Percentiles rank a stretch among this genome's conserved stretches.
Evolutionary conservation across 2,888 invertebrate species (phyloP).

Genomic region (Antheraea yamamai): DNA sequence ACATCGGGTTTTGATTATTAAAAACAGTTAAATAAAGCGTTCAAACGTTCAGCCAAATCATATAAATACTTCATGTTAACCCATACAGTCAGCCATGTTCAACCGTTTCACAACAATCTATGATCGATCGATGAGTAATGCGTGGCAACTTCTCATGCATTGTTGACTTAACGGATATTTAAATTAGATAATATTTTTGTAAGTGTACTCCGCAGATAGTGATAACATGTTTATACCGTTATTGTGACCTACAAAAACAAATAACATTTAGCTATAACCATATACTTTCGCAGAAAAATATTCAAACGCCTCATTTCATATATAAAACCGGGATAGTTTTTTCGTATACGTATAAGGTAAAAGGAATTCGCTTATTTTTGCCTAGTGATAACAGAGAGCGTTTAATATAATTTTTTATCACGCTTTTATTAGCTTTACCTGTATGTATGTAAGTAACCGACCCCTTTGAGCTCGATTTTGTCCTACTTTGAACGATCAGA

Average conservation of each 20-base stretch:
- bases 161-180: slow-evolving; percentile 27
- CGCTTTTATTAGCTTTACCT: too few species aligned
- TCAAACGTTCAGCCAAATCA: background rate
- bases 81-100: slow-evolving; percentile 31
- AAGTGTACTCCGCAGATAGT: background rate
- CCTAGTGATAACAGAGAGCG: background rate
- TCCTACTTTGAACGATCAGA: too few species aligned
- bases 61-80: slow-evolving; percentile 26
- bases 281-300: background rate
- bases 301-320: background rate
- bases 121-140: slow-evolving; percentile 18
- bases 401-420: background rate
- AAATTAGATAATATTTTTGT: slow-evolving; percentile 11
- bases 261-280: background rate
- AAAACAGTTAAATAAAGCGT: background rate
- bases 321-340: too few species aligned
- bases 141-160: slow-evolving; percentile 17
- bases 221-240: slow-evolving; percentile 7
- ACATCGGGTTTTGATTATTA: background rate
- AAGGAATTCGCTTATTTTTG: background rate
- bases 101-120: slow-evolving; percentile 31
- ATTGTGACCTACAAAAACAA: slow-evolving; percentile 1
- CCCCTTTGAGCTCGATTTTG: too few species aligned
- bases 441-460: too few species aligned
- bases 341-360: background rate